Evolutionary conservation across 1,140 invertebrate species (phyloP).

Genomic region (Solenopsis invicta): DNA sequence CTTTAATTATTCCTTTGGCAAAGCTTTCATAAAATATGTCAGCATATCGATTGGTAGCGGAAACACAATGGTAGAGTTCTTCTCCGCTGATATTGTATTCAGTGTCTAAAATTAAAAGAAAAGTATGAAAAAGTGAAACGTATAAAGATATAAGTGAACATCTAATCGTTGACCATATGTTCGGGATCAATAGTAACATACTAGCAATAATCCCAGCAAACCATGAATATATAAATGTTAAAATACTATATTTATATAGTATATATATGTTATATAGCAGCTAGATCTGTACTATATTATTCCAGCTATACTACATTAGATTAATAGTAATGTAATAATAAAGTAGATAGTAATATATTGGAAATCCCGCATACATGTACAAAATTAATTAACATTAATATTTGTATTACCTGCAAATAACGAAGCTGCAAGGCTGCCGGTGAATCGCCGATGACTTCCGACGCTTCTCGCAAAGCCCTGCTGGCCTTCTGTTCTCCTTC

Average conservation of each 20-base stretch:
- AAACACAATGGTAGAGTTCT: constrained; percentile 99
- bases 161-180: neutral
- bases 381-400: neutral
- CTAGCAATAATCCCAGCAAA: no score
- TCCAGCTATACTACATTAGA: no score
- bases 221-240: no score
- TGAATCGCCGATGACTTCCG: constrained; percentile 96
- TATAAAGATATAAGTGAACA: neutral
- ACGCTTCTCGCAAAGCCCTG: constrained; percentile 95
- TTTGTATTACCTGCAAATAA: constrained; percentile 82
- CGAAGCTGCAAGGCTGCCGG: constrained; percentile 96
- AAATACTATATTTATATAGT: no score
- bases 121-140: neutral
- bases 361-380: neutral
- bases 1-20: constrained; percentile 62
- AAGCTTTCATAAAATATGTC: constrained; percentile 90
- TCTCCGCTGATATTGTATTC: constrained; percentile 98
- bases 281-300: no score
- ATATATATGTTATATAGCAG: no score
- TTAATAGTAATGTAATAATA: no score
- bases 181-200: neutral
- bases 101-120: constrained; percentile 87
- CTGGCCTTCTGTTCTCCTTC: constrained; percentile 97
- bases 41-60: constrained; percentile 97
- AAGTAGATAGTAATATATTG: no score